A percentile compares a stretch with the other conserved stretches of the same genome.
Conservation (phyloP, 2,888 invertebrate species). For the Drosophila emarginata region DNA sequence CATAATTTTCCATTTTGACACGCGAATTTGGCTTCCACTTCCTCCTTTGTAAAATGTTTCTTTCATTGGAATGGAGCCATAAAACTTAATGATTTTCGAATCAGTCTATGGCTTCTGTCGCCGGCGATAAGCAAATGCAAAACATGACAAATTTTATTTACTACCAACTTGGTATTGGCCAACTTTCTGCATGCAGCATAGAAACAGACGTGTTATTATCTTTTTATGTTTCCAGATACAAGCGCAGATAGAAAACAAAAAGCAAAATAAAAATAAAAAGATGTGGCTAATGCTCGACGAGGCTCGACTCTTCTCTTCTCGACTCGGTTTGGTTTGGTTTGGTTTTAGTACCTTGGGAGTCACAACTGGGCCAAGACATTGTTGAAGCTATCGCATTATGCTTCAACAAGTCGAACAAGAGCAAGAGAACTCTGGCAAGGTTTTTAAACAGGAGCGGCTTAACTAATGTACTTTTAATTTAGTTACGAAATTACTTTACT, state of each 20-base stretch:
- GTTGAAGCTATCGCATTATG: conserved; percentile 37
- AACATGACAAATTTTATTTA: conserved; percentile 37
- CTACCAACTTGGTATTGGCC: not conserved
- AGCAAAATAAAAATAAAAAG: not conserved
- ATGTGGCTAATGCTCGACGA: conserved; percentile 19
- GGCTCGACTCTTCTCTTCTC: no score
- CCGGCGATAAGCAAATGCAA: conserved; percentile 48
- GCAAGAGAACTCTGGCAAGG: conserved; percentile 45
- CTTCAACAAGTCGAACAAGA: not conserved
- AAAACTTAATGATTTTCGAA: conserved; percentile 69
- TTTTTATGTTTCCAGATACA: conserved; percentile 17
- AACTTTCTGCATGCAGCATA: conserved; percentile 1
- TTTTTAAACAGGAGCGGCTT: conserved; percentile 15
- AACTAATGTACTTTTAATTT: not conserved
- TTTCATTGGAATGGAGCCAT: conserved; percentile 63
- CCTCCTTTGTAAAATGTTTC: conserved; percentile 2
- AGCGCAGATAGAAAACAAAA: conserved; percentile 3
- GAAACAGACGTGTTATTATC: conserved; percentile 34
- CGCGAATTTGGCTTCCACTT: conserved; percentile 33
- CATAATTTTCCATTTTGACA: conserved; percentile 57
- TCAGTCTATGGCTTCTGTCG: conserved; percentile 43
- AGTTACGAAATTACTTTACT: no score
- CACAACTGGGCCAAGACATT: conserved; percentile 31
- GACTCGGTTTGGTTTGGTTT: not conserved
- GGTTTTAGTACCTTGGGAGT: conserved; percentile 31